A percentile compares a stretch with the other conserved stretches of the same genome.
Evolutionary conservation across 1,140 invertebrate genomes (phyloP).

Genomic region (Drosophila nigrodunni): DNA sequence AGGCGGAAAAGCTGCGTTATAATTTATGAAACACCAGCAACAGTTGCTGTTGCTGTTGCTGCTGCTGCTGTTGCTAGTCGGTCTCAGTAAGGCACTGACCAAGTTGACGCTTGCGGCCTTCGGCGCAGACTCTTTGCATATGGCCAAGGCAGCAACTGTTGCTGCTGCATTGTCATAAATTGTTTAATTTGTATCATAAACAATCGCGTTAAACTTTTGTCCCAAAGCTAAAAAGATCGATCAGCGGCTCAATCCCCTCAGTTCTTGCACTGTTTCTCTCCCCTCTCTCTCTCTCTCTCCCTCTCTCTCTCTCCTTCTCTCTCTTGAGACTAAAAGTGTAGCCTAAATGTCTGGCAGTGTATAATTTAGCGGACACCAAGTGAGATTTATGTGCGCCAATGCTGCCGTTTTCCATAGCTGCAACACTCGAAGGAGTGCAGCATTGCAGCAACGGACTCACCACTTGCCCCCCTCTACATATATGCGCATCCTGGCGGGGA

Average conservation of each 20-base stretch:
- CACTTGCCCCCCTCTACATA: slow-evolving; percentile 6
- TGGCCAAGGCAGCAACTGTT: slow-evolving; percentile 49
- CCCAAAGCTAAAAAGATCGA: slow-evolving; percentile 84
- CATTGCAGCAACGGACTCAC: slow-evolving; percentile 18
- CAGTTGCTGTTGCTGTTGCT: slow-evolving; percentile 38
- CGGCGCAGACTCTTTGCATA: slow-evolving; percentile 69
- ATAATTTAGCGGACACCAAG: slow-evolving; percentile 85
- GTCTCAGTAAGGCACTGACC: slow-evolving; percentile 48
- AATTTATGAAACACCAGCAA: slow-evolving; percentile 82
- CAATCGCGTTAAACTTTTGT: slow-evolving; percentile 85
- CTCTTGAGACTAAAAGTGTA: slow-evolving; percentile 70
- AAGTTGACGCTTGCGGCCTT: slow-evolving; percentile 62
- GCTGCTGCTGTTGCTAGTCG: slow-evolving; percentile 13
- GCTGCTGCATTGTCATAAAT: slow-evolving; percentile 84
- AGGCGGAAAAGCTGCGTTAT: slow-evolving; percentile 81
- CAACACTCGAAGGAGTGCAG: slow-evolving; percentile 14
- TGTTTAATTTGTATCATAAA: slow-evolving; percentile 85
- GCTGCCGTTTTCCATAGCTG: slow-evolving; percentile 58
- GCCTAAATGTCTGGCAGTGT: slow-evolving; percentile 83
- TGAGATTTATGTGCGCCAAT: slow-evolving; percentile 84
- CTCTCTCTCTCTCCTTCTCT: background rate
- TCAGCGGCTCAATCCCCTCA: slow-evolving; percentile 58
- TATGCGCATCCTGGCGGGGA: slow-evolving; percentile 59
- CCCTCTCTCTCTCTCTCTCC: background rate
- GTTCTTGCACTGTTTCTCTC: slow-evolving; percentile 20